These are phyloP conservation scores for Athripsodes cinereus DNA, from an alignment of 2,888 invertebrate genomes.

Conservation along the genomic window DNA sequence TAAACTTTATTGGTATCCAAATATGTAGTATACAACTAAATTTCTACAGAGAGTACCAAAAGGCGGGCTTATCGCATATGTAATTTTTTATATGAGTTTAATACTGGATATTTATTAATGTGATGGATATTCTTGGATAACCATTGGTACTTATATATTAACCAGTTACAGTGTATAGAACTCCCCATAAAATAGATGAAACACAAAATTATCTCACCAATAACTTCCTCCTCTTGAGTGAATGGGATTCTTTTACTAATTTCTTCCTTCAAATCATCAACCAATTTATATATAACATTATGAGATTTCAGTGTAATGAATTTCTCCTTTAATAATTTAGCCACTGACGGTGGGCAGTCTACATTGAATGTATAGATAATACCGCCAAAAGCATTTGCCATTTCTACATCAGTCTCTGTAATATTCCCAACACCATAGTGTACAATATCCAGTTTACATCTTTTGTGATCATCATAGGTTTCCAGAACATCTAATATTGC, in stretches of 20 bases:
- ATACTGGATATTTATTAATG: too few relatives aligned
- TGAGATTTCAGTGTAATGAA: constrained; percentile 59
- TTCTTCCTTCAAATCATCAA: constrained; percentile 82
- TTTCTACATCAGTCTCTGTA: constrained; percentile 74
- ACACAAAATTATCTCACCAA: constrained; percentile 66
- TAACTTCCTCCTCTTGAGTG: constrained; percentile 65
- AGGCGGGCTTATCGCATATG: too few relatives aligned
- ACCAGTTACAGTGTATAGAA: too few relatives aligned
- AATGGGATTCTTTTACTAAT: constrained; percentile 67
- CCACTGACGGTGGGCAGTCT: constrained; percentile 44
- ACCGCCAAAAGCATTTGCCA: constrained; percentile 70
- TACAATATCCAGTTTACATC: constrained; percentile 75
- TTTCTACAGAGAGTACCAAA: too few relatives aligned
- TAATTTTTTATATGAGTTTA: too few relatives aligned
- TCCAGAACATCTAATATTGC: constrained; percentile 88
- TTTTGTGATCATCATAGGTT: constrained; percentile 69
- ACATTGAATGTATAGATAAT: constrained; percentile 89
- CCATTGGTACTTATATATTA: too few relatives aligned
- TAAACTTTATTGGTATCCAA: too few relatives aligned
- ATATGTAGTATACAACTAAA: too few relatives aligned
- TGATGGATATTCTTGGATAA: too few relatives aligned
- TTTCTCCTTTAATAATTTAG: constrained; percentile 46
- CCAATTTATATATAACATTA: constrained; percentile 89
- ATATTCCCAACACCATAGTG: constrained; percentile 88
- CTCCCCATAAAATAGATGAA: too few relatives aligned